phyloP scores from a whole-genome alignment of 2,797 vertebrate species.

The Paramormyrops hopkinsi region DNA sequence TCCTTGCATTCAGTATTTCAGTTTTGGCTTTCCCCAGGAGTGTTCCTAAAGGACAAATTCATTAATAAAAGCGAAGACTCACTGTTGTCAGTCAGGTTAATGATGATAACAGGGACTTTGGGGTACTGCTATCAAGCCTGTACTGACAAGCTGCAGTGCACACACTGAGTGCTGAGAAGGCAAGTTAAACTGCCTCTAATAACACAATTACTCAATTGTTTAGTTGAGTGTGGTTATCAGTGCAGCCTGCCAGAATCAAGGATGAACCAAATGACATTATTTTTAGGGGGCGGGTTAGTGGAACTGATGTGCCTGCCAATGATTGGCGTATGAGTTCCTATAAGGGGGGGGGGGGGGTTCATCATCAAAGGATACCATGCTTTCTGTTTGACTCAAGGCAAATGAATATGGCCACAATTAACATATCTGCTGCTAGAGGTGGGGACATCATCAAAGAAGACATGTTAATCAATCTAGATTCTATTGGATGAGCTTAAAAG shows the following conservation, averaged over 20 bases:
- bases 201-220: background rate
- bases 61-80: background rate
- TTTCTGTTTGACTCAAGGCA: background rate
- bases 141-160: background rate
- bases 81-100: background rate
- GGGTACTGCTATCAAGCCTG: background rate
- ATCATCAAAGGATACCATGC: background rate
- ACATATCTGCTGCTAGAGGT: background rate
- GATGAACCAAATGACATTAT: background rate
- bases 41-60: background rate
- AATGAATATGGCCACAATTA: background rate
- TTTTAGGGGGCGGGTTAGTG: background rate
- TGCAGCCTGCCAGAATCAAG: background rate
- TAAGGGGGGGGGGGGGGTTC: background rate
- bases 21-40: background rate
- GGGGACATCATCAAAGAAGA: background rate
- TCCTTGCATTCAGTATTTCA: background rate
- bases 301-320: background rate
- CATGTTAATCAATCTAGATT: background rate
- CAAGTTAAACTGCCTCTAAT: background rate
- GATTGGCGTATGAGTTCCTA: background rate
- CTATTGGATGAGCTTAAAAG: background rate
- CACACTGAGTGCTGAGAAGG: background rate
- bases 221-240: background rate
- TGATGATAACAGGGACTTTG: background rate